These are phyloP conservation scores for Embiotoca jacksoni DNA, from an alignment of 2,113 vertebrate species.

Conservation along the genomic window DNA sequence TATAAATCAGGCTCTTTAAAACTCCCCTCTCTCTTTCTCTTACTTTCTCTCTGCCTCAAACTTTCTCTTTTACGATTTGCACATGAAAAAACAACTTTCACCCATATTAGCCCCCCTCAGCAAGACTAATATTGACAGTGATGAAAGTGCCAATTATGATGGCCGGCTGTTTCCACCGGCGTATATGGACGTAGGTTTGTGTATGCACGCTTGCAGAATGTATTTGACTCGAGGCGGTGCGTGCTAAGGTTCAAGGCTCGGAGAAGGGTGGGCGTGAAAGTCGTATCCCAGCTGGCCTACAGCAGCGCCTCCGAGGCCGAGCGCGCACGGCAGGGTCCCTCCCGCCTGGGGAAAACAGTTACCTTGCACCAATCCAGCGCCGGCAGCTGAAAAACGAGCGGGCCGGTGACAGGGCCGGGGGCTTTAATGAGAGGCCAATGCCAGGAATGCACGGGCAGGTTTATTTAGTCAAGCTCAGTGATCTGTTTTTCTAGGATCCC, in stretches of 20 bases:
- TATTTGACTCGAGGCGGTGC: slow-evolving; percentile 27
- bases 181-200: slow-evolving; percentile 9
- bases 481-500: slow-evolving; percentile 81
- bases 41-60: slow-evolving; percentile 28
- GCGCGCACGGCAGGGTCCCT: slow-evolving; percentile 33
- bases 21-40: slow-evolving; percentile 37
- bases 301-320: slow-evolving; percentile 26
- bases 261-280: slow-evolving; percentile 5
- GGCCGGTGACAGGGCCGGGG: slow-evolving; percentile 46
- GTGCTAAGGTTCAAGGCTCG: slow-evolving; percentile 48
- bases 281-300: slow-evolving; percentile 54
- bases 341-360: slow-evolving; percentile 14
- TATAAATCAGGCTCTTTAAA: slow-evolving; percentile 78
- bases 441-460: slow-evolving; percentile 76
- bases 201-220: slow-evolving; percentile 11
- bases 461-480: slow-evolving; percentile 80
- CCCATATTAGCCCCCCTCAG: slow-evolving; percentile 62
- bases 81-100: slow-evolving; percentile 80
- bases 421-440: slow-evolving; percentile 77
- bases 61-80: slow-evolving; percentile 70
- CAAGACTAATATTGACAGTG: slow-evolving; percentile 80
- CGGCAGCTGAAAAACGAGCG: slow-evolving; percentile 66
- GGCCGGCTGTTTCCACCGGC: slow-evolving; percentile 56
- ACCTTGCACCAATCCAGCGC: slow-evolving; percentile 39
- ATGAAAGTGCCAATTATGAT: slow-evolving; percentile 79